A percentile compares a stretch with the other conserved stretches of the same genome.
Conservation (phyloP, 2,888 invertebrate genomes). For the Mesochorus sp. region DNA sequence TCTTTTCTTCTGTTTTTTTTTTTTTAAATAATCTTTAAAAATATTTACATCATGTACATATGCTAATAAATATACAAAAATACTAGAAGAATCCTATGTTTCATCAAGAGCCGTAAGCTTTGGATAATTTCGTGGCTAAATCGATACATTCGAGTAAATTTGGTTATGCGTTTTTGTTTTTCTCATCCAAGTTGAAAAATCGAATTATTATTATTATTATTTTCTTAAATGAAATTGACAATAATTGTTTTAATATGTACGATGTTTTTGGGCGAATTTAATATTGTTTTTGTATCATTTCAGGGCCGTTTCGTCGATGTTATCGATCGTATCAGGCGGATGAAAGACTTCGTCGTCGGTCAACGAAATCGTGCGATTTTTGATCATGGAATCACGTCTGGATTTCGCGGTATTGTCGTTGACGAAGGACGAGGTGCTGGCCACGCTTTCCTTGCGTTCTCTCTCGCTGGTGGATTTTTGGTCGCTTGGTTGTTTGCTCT, state of each 20-base stretch:
- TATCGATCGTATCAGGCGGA: slow-evolving; percentile 5
- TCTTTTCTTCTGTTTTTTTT: slow-evolving; percentile 11
- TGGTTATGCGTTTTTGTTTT: neutral
- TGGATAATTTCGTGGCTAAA: slow-evolving; percentile 14
- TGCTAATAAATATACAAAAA: slow-evolving; percentile 61
- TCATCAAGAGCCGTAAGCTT: slow-evolving; percentile 13
- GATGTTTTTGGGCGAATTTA: neutral
- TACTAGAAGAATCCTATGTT: slow-evolving; percentile 57
- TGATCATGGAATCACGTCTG: neutral
- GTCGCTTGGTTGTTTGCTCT: slow-evolving; percentile 63
- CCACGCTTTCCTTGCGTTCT: slow-evolving; percentile 27
- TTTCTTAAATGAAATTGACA: neutral
- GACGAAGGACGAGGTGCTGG: neutral
- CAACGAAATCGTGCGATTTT: neutral
- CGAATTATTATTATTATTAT: neutral
- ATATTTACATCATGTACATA: slow-evolving; percentile 59
- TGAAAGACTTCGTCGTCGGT: slow-evolving; percentile 45
- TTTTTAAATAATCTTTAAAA: slow-evolving; percentile 48
- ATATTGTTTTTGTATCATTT: neutral
- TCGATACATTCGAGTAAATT: neutral
- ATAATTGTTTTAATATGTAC: slow-evolving; percentile 1
- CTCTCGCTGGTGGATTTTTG: slow-evolving; percentile 17
- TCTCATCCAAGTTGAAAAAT: neutral
- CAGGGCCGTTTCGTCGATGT: neutral
- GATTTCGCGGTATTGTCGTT: slow-evolving; percentile 1